Evolutionary conservation across 2,888 invertebrate genomes (phyloP).

Genomic region (Eugnorisma glareosa): DNA sequence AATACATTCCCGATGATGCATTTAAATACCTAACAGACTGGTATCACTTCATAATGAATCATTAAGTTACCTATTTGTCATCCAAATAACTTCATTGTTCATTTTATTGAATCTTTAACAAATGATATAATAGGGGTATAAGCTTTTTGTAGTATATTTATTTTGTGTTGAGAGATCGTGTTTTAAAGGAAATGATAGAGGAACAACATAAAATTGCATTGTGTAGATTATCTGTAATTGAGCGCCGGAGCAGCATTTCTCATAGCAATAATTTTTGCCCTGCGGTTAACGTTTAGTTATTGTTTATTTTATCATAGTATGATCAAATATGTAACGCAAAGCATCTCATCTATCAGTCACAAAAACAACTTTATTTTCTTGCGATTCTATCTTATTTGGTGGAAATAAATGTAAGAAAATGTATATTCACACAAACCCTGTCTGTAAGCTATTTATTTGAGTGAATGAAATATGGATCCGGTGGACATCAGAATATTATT

Average conservation of each 20-base stretch:
- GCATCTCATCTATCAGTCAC: neutral
- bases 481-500: slow-evolving; percentile 46
- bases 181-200: slow-evolving; percentile 67
- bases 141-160: slow-evolving; percentile 83
- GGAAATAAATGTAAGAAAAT: slow-evolving; percentile 26
- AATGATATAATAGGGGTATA: slow-evolving; percentile 68
- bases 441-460: slow-evolving; percentile 34
- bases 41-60: slow-evolving; percentile 50
- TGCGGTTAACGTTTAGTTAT: neutral
- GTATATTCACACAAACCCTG: slow-evolving; percentile 4
- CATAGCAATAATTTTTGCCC: neutral
- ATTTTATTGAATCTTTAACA: slow-evolving; percentile 67
- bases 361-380: slow-evolving; percentile 12
- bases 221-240: slow-evolving; percentile 49
- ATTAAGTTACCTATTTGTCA: slow-evolving; percentile 67
- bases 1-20: slow-evolving; percentile 69
- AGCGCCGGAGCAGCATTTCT: slow-evolving; percentile 14
- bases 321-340: neutral
- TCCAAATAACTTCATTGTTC: slow-evolving; percentile 62
- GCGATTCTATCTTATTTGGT: slow-evolving; percentile 1
- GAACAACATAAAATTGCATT: slow-evolving; percentile 63
- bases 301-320: too few relatives aligned
- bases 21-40: slow-evolving; percentile 66
- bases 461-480: slow-evolving; percentile 62
- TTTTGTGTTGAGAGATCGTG: slow-evolving; percentile 83